Conservation (phyloP, 92 coral and sea anemone genomes). For the Micromussa lordhowensis region DNA sequence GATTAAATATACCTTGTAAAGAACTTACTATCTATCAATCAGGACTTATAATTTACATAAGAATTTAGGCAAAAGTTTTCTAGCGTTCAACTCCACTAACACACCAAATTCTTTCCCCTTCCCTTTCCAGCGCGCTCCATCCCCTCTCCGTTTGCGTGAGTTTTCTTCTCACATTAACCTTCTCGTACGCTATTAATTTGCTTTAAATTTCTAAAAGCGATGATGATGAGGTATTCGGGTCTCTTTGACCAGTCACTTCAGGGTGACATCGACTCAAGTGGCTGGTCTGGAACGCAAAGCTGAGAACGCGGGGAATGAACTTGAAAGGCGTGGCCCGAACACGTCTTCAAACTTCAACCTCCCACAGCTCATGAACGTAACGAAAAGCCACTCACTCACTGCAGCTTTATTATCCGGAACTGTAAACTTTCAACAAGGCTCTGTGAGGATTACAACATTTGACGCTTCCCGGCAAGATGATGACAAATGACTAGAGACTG, state of each 20-base stretch:
- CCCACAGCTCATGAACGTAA: not conserved
- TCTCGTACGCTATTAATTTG: not conserved
- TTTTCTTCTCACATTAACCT: no score
- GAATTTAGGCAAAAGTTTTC: no score
- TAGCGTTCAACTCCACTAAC: no score
- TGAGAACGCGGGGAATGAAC: conserved; percentile 13
- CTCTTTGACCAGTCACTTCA: not conserved
- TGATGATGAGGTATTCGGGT: not conserved
- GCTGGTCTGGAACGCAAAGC: not conserved
- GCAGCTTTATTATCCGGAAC: not conserved
- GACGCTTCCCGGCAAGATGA: not conserved
- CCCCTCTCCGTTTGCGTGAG: not conserved
- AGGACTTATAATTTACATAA: no score
- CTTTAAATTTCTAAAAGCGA: not conserved
- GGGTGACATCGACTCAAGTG: not conserved
- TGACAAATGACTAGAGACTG: conserved; percentile 17
- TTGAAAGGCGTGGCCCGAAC: not conserved
- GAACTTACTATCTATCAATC: no score
- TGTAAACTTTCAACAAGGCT: not conserved
- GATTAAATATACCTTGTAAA: no score
- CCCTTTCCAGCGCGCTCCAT: no score
- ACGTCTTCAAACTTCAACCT: not conserved
- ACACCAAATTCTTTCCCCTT: no score
- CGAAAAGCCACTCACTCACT: not conserved
- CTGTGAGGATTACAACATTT: not conserved